phyloP scores from a whole-genome alignment of 2,113 vertebrate species.

The Verasper variegatus region DNA sequence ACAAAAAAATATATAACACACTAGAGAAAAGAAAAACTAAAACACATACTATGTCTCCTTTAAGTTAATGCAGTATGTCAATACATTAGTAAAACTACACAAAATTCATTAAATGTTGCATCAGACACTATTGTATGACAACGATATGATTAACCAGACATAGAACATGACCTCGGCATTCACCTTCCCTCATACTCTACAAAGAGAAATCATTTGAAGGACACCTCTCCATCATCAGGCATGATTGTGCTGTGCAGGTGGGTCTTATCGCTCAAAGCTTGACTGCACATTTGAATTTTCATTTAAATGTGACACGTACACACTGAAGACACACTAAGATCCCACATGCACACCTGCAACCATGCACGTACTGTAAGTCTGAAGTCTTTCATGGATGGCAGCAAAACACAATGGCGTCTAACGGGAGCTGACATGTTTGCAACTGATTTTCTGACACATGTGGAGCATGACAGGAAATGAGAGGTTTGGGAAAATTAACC shows the following conservation, averaged over 20 bases:
- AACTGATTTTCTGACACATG: slow-evolving; percentile 24
- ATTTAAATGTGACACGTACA: slow-evolving; percentile 19
- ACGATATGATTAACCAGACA: background rate
- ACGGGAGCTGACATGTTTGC: slow-evolving; percentile 47
- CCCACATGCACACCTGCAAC: slow-evolving; percentile 23
- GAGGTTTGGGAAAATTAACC: background rate
- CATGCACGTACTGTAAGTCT: background rate
- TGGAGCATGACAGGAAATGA: slow-evolving; percentile 15
- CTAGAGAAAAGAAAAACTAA: too few relatives aligned
- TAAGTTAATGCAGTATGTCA: background rate
- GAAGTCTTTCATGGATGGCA: slow-evolving; percentile 33
- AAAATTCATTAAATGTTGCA: background rate
- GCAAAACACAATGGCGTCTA: slow-evolving; percentile 41
- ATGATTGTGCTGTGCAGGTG: slow-evolving; percentile 22
- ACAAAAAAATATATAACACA: too few relatives aligned
- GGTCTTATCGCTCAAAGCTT: slow-evolving; percentile 22
- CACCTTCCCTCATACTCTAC: background rate
- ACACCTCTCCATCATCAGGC: background rate
- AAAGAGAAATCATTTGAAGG: slow-evolving; percentile 1
- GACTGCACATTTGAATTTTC: slow-evolving; percentile 27
- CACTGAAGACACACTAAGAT: slow-evolving; percentile 16
- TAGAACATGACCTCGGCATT: slow-evolving; percentile 1
- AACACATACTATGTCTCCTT: too few relatives aligned
- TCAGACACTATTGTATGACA: too few relatives aligned
- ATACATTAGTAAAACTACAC: background rate